Evolutionary conservation across 2,888 invertebrate genomes (phyloP), one percentile per base, ranked within the genome.

Genomic region (Apamea anceps): DNA sequence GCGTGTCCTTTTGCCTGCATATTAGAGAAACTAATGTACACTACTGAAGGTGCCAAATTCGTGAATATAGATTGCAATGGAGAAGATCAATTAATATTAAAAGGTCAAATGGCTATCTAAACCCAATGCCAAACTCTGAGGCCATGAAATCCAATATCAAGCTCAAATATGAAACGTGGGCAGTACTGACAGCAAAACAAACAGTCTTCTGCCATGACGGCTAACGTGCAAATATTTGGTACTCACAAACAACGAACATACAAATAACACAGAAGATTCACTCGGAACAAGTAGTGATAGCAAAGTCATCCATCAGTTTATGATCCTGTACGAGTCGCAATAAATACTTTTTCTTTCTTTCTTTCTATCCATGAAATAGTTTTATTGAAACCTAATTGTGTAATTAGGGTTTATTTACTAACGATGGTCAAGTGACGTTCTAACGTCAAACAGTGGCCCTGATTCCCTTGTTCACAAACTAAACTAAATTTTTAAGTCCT

Each of bases 181-280:
- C 68, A 42, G 77, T 75, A 75, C 75, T 70, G 87, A 77, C 76
- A 81, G 76, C 63, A 78, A 84, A 75, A 81, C 83, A 89, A 89
- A 89, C 77, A 87, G 65, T n/a, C 63, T 37, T 32, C 74, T 28
- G 48, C 60, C 66, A 72, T 82, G 79, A 65, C 78, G 37, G 65
- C 65, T 65, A 65, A 65, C 79, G 77, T 77, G 89, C 77, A 81
- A 89, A 87, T 87, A 87, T 89, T 89, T 82, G 74, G 60, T 72
- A 66, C n/a, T 13, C 4, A 12, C 57, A 51, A 75, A 66, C 57
- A 37, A 51, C n/a, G n/a, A 77, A 71, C 72, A 63, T 60, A n/a
- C n/a, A n/a, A n/a, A n/a, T 48, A 28, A 28, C 13, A n/a, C 66
- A 86, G 86, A 80, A 80, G 57, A 65, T 57, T 32, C 25, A 80